These are phyloP conservation scores for Cephus spinipes DNA, from an alignment of 2,888 invertebrate genomes.

Conservation along the genomic window DNA sequence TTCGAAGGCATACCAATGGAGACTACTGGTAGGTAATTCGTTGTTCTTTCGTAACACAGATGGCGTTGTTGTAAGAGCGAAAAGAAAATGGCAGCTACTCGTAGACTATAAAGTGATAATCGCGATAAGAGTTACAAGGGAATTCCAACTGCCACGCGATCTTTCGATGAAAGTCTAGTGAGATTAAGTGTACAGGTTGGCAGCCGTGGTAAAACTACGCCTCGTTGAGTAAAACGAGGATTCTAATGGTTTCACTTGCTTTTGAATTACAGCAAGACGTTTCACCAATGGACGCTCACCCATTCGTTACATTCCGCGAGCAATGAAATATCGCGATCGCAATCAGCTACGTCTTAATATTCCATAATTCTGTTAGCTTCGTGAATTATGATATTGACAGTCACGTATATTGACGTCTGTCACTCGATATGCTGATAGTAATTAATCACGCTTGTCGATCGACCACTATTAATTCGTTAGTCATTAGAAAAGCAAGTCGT, in stretches of 20 bases:
- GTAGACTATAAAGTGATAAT: not conserved
- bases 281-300: not conserved
- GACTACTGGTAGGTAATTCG: not conserved
- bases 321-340: slow-evolving; percentile 39
- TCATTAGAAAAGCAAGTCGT: not conserved
- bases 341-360: slow-evolving; percentile 35
- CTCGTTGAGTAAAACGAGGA: not conserved
- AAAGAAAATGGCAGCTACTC: not conserved
- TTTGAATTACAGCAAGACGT: not conserved
- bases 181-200: not conserved
- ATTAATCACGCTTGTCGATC: slow-evolving; percentile 6
- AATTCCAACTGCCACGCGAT: not conserved
- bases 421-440: not conserved
- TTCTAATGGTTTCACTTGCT: not conserved
- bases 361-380: not conserved
- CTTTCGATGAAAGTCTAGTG: not conserved
- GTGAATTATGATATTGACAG: not conserved
- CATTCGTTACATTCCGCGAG: slow-evolving; percentile 32
- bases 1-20: not conserved
- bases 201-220: not conserved
- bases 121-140: not conserved
- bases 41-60: not conserved
- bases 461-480: not conserved
- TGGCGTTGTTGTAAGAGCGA: not conserved
- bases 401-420: not conserved